These are phyloP conservation scores for Acanthurus lineatus DNA, from an alignment of 2,797 vertebrate species.

Conservation along the genomic window DNA sequence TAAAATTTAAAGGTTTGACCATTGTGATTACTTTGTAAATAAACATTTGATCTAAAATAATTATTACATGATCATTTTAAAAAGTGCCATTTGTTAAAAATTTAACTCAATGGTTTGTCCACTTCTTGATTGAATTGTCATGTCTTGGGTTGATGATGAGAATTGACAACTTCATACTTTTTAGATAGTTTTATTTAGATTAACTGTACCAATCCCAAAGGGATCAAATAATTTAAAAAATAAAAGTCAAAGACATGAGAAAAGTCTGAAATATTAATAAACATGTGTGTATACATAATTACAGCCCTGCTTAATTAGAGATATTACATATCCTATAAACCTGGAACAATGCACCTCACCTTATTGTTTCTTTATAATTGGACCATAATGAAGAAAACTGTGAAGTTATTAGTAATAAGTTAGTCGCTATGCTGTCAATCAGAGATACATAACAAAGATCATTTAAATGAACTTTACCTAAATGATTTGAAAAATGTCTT, in stretches of 20 bases:
- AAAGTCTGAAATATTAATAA: neutral
- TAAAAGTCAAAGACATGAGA: neutral
- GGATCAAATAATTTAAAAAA: neutral
- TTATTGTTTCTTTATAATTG: neutral
- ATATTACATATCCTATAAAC: neutral
- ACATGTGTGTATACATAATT: neutral
- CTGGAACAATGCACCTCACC: neutral
- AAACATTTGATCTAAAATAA: neutral
- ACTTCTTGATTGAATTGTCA: no score
- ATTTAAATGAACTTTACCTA: no score
- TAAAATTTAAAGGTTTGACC: no score
- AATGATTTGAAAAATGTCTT: no score
- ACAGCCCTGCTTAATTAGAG: neutral
- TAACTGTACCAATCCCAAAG: neutral
- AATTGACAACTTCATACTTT: neutral
- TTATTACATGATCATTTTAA: no score
- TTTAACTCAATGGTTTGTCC: neutral
- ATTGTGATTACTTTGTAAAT: neutral
- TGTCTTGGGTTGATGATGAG: neutral
- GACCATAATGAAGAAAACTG: no score
- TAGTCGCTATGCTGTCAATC: neutral
- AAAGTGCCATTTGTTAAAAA: neutral
- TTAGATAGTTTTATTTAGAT: neutral
- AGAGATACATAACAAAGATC: neutral
- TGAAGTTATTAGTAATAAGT: no score